A percentile compares a stretch with the other conserved stretches of the same genome.
Conservation (phyloP, 2,797 vertebrate genomes). For the Poeciliopsis gracilis region DNA sequence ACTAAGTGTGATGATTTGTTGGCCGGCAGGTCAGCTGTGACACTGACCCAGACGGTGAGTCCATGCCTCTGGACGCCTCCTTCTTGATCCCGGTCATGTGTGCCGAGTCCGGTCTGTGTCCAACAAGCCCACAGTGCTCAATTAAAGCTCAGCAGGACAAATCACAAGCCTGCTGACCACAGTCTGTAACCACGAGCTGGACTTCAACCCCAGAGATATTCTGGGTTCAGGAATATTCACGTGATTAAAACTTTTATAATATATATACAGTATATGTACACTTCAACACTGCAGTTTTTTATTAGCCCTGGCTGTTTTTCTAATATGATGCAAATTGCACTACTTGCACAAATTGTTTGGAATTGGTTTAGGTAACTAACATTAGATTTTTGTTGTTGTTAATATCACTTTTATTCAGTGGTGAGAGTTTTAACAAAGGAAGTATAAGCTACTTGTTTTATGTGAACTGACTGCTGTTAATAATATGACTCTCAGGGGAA, state of each 20-base stretch:
- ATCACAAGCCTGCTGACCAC: constrained; percentile 59
- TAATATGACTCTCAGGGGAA: not conserved
- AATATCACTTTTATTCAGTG: not conserved
- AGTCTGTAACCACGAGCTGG: not conserved
- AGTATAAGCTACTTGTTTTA: not conserved
- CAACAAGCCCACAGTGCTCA: constrained; percentile 67
- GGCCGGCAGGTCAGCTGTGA: constrained; percentile 77
- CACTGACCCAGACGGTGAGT: constrained; percentile 60
- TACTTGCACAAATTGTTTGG: constrained; percentile 27
- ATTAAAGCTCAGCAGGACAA: constrained; percentile 47
- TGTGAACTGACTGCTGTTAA: constrained; percentile 2
- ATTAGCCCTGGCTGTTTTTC: constrained; percentile 19
- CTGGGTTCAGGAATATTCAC: not conserved
- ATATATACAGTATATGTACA: not conserved
- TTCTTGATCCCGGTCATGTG: constrained; percentile 81
- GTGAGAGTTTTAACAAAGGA: not conserved
- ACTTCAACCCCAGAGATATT: not conserved
- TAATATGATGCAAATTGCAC: constrained; percentile 14
- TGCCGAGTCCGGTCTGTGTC: constrained; percentile 70
- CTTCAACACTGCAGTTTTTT: constrained; percentile 23
- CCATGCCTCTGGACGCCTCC: constrained; percentile 79
- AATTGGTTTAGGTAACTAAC: constrained; percentile 21
- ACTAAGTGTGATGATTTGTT: constrained; percentile 9
- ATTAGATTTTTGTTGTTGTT: not conserved
- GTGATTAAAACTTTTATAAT: not conserved